Conservation (phyloP, 2,113 vertebrate genomes). For the Origma solitaria region DNA sequence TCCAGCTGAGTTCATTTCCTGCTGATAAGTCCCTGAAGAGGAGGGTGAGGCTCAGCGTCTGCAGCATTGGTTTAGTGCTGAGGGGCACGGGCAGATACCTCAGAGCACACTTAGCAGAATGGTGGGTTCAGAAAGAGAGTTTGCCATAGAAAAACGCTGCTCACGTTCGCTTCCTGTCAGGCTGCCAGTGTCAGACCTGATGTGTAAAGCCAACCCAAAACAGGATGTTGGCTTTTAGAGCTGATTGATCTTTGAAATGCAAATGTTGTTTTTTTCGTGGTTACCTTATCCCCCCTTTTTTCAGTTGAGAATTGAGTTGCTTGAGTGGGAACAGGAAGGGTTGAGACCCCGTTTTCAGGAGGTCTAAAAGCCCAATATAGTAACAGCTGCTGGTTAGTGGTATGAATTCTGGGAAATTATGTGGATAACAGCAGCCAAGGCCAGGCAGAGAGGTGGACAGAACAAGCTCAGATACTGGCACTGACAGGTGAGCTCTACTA, state of each 20-base stretch:
- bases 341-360: neutral
- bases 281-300: neutral
- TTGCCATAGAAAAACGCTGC: neutral
- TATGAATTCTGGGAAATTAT: neutral
- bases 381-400: neutral
- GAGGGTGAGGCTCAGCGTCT: conserved; percentile 7
- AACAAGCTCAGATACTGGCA: neutral
- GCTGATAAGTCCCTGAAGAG: conserved; percentile 59
- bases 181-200: neutral
- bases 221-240: conserved; percentile 68
- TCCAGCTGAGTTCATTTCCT: conserved; percentile 69
- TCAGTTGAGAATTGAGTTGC: neutral
- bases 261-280: neutral
- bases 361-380: neutral
- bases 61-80: neutral
- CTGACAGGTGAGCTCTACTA: neutral
- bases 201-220: conserved; percentile 52
- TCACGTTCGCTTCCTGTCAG: conserved; percentile 54
- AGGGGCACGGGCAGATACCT: neutral
- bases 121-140: neutral
- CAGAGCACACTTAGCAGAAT: neutral
- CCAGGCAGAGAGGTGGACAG: neutral
- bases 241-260: conserved; percentile 42
- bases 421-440: neutral
- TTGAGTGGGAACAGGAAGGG: neutral